Percentiles rank a stretch among this genome's conserved stretches.
phyloP scores from a whole-genome alignment of 2,888 invertebrate species.

The Thelaira solivaga region DNA sequence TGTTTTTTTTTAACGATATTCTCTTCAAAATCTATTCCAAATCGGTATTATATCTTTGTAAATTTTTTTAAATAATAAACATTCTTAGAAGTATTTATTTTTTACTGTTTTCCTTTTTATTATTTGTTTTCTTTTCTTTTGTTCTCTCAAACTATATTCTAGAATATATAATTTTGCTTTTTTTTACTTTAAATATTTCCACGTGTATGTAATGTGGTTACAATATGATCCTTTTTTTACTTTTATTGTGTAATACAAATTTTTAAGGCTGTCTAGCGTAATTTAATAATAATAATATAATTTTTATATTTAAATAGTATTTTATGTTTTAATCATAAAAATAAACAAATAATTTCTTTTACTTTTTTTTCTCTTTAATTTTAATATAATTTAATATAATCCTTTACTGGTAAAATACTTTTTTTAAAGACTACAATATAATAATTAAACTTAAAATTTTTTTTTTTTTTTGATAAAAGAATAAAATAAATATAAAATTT shows the following conservation, averaged over 20 bases:
- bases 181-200: conserved; percentile 26
- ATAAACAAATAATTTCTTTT: too few species aligned
- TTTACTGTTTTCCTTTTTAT: conserved; percentile 20
- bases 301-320: too few species aligned
- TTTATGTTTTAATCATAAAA: too few species aligned
- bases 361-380: conserved; percentile 6
- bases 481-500: too few species aligned
- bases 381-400: not conserved
- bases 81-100: too few species aligned
- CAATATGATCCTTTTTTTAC: conserved; percentile 41
- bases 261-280: conserved; percentile 58
- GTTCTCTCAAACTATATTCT: conserved; percentile 55
- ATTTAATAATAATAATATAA: conserved; percentile 24
- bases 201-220: conserved; percentile 52
- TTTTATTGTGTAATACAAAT: conserved; percentile 52
- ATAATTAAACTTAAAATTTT: too few species aligned
- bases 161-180: conserved; percentile 45
- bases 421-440: conserved; percentile 1
- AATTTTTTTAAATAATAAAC: conserved; percentile 52
- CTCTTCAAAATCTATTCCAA: too few species aligned
- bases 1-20: too few species aligned
- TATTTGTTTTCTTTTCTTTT: conserved; percentile 18
- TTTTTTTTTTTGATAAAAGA: too few species aligned
- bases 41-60: too few species aligned
- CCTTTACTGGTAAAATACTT: conserved; percentile 20